Conservation (phyloP, 2,888 invertebrate species). For the Caenorhabditis doughertyi region DNA sequence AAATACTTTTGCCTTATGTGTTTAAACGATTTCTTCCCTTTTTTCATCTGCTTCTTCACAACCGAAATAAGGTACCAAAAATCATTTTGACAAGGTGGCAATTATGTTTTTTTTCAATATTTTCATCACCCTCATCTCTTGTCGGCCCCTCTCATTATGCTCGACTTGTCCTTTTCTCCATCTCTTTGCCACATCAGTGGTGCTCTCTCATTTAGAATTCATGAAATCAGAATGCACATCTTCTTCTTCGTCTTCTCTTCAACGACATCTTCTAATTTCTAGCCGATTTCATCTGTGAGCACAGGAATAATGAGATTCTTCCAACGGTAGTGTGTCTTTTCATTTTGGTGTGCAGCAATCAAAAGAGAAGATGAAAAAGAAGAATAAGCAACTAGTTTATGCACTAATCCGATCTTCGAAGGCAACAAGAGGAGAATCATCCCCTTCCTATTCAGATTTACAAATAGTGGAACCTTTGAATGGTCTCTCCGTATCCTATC, state of each 20-base stretch:
- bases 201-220: slow-evolving; percentile 46
- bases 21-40: slow-evolving; percentile 21
- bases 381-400: slow-evolving; percentile 21
- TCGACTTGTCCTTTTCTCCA: slow-evolving; percentile 21
- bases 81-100: background rate
- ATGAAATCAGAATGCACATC: slow-evolving; percentile 54
- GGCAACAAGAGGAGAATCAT: background rate
- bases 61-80: slow-evolving; percentile 9
- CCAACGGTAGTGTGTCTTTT: slow-evolving; percentile 1
- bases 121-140: background rate
- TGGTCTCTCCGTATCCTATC: background rate
- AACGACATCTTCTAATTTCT: slow-evolving; percentile 38
- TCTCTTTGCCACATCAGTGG: slow-evolving; percentile 1
- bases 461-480: background rate
- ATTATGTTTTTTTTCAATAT: background rate
- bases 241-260: slow-evolving; percentile 9
- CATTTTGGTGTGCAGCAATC: slow-evolving; percentile 2
- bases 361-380: background rate
- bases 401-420: slow-evolving; percentile 6
- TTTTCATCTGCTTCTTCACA: background rate
- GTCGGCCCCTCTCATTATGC: slow-evolving; percentile 36
- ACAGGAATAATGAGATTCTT: slow-evolving; percentile 41
- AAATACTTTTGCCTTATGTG: slow-evolving; percentile 19
- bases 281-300: slow-evolving; percentile 37
- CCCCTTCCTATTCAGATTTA: background rate